Percentiles rank a stretch among this genome's conserved stretches.
Evolutionary conservation across 2,113 vertebrate genomes (phyloP).

Genomic region (Holacanthus passer): DNA sequence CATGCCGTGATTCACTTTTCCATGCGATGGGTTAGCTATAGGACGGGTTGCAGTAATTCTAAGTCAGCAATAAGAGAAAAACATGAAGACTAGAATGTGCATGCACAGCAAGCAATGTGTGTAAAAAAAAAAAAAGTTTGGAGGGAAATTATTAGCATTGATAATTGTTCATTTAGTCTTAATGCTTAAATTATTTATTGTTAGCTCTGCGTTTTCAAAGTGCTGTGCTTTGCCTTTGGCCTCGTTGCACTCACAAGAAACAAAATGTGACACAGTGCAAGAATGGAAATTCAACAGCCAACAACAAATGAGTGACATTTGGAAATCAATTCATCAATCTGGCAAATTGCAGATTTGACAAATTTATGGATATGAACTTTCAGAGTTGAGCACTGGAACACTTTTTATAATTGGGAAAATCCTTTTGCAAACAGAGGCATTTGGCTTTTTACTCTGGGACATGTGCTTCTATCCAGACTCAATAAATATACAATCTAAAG

Average conservation of each 20-base stretch:
- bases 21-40: constrained; percentile 43
- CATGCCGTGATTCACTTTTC: constrained; percentile 64
- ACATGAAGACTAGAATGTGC: constrained; percentile 7
- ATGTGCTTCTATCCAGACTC: constrained; percentile 44
- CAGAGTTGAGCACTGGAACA: constrained; percentile 13
- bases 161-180: constrained; percentile 53
- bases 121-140: constrained; percentile 49
- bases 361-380: constrained; percentile 23
- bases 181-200: constrained; percentile 41
- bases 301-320: constrained; percentile 45
- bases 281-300: not conserved
- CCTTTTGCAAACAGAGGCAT: constrained; percentile 30
- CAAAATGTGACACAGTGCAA: not conserved
- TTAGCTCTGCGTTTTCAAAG: constrained; percentile 37
- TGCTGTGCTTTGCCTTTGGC: constrained; percentile 39
- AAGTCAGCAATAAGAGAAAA: constrained; percentile 46
- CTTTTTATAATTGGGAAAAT: constrained; percentile 28
- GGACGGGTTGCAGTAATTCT: constrained; percentile 16
- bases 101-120: constrained; percentile 23
- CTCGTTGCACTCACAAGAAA: constrained; percentile 23
- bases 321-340: constrained; percentile 24
- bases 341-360: constrained; percentile 8
- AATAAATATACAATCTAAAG: constrained; percentile 60
- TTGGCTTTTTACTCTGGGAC: constrained; percentile 20
- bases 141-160: constrained; percentile 49